A percentile compares a stretch with the other conserved stretches of the same genome.
These are phyloP conservation scores for Microcebus ravelobensis DNA, from an alignment of 2,113 vertebrate genomes.

Conservation along the genomic window DNA sequence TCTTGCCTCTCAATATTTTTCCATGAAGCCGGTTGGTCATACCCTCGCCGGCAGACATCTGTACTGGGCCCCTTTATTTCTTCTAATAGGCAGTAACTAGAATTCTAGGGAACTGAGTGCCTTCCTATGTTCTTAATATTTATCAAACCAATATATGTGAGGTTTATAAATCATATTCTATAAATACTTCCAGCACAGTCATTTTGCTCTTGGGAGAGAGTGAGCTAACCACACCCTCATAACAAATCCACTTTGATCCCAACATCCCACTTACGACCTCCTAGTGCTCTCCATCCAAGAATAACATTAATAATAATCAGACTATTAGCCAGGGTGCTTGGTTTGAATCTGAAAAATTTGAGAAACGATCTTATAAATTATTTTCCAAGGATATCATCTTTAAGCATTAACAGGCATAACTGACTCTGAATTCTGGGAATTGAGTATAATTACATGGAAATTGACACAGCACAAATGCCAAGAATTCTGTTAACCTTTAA, in stretches of 20 bases:
- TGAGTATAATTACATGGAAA: conserved; percentile 90
- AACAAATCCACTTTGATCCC: conserved; percentile 64
- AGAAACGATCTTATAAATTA: conserved; percentile 88
- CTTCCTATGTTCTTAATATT: neutral
- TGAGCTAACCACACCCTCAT: conserved; percentile 7
- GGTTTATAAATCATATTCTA: conserved; percentile 12
- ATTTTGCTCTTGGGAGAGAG: conserved; percentile 52
- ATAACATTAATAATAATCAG: conserved; percentile 85
- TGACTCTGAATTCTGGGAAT: conserved; percentile 89
- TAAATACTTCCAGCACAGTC: conserved; percentile 44
- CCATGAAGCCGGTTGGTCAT: neutral
- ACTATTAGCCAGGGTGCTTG: conserved; percentile 82
- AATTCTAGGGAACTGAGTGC: neutral
- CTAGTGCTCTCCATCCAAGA: conserved; percentile 76
- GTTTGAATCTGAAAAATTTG: conserved; percentile 83
- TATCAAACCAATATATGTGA: neutral
- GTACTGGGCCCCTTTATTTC: neutral
- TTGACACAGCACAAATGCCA: conserved; percentile 90
- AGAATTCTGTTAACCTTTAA: conserved; percentile 91
- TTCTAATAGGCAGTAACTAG: neutral
- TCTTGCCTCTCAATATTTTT: neutral
- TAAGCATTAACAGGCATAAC: conserved; percentile 84
- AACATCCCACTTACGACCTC: conserved; percentile 75
- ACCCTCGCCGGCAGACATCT: neutral
- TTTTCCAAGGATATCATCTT: conserved; percentile 87